These are phyloP conservation scores for Platyrinchus mystaceus DNA, from an alignment of 2,797 vertebrate species.

Conservation along the genomic window DNA sequence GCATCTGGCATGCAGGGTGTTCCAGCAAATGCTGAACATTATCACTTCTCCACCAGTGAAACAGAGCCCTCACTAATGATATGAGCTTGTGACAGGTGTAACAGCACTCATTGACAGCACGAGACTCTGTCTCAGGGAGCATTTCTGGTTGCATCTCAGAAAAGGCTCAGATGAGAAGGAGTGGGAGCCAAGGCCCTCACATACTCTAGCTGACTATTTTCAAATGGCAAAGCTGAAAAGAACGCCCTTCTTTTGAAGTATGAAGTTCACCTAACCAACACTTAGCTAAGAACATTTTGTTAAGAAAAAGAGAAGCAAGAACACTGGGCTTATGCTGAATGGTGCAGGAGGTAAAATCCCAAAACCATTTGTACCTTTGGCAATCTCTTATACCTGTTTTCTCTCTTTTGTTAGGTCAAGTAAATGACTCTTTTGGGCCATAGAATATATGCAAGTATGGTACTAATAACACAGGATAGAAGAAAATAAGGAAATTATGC, in stretches of 20 bases:
- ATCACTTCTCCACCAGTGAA: background rate
- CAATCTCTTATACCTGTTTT: background rate
- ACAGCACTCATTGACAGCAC: background rate
- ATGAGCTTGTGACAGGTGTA: background rate
- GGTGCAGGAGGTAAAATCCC: background rate
- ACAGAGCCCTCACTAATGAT: background rate
- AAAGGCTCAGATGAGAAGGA: background rate
- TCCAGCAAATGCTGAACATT: background rate
- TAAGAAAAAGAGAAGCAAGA: background rate
- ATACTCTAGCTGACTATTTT: fast-evolving
- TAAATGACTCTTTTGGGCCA: background rate
- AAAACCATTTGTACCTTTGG: background rate
- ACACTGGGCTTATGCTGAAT: background rate
- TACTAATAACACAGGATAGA: background rate
- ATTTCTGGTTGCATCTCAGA: background rate
- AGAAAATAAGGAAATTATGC: background rate
- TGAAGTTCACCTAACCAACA: background rate
- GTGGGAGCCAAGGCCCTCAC: background rate
- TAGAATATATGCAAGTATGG: background rate
- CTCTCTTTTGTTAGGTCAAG: background rate
- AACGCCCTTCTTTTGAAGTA: background rate
- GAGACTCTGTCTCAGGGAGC: background rate
- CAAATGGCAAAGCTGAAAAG: background rate
- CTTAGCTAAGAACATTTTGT: background rate
- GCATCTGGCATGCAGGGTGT: background rate